Percentiles rank a stretch among this genome's conserved stretches.
Evolutionary conservation across 2,797 vertebrate species (phyloP).

Genomic region (Tenualosa ilisha): DNA sequence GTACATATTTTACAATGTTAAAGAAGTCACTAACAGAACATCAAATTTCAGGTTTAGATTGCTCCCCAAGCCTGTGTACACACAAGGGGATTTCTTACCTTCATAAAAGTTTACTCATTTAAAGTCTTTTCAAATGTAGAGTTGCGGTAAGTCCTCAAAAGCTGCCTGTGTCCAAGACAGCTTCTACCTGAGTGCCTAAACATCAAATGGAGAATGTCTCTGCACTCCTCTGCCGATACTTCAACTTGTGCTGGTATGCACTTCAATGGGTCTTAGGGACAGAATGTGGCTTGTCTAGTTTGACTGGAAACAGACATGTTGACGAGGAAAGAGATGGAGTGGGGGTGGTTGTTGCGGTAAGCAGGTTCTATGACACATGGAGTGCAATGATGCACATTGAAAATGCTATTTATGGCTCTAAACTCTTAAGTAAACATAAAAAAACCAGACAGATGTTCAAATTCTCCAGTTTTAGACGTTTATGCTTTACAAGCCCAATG

Average conservation of each 20-base stretch:
- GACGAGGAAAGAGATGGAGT: not conserved
- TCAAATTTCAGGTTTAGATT: not conserved
- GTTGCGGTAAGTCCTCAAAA: not conserved
- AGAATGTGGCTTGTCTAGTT: slow-evolving; percentile 15
- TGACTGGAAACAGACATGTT: slow-evolving; percentile 5
- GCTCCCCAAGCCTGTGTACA: not conserved
- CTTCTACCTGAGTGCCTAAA: not conserved
- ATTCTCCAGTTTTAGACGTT: not conserved
- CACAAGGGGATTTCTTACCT: not conserved
- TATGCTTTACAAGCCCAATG: slow-evolving; percentile 9
- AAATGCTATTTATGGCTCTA: not conserved
- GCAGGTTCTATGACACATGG: not conserved
- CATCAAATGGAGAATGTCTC: not conserved
- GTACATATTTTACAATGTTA: not conserved
- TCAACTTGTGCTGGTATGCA: not conserved
- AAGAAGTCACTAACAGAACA: not conserved
- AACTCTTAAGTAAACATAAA: not conserved
- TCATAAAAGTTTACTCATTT: not conserved
- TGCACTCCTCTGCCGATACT: not conserved
- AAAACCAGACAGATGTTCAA: not conserved
- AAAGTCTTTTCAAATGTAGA: not conserved
- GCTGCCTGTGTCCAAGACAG: not conserved
- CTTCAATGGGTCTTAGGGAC: not conserved
- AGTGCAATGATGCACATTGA: not conserved
- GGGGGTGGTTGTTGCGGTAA: not conserved